These are phyloP conservation scores for Nematolebias whitei DNA, from an alignment of 2,113 vertebrate genomes.

Conservation along the genomic window DNA sequence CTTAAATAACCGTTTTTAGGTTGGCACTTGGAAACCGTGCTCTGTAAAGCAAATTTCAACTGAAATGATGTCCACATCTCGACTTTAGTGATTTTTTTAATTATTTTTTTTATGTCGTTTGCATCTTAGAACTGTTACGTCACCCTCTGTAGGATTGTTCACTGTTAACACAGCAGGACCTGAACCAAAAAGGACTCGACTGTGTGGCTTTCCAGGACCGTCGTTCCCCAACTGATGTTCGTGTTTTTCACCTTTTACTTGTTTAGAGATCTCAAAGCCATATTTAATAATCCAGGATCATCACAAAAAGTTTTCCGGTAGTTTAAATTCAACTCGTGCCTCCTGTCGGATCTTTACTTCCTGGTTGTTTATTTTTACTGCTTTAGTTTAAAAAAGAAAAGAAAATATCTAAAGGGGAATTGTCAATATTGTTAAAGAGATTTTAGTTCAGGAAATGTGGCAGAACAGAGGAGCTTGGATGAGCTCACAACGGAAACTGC, in stretches of 20 bases:
- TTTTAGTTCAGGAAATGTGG: slow-evolving; percentile 40
- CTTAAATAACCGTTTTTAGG: slow-evolving; percentile 36
- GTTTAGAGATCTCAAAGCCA: slow-evolving; percentile 61
- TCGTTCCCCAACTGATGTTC: slow-evolving; percentile 23
- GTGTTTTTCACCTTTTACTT: slow-evolving; percentile 25
- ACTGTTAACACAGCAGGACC: slow-evolving; percentile 22
- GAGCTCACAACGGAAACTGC: slow-evolving; percentile 67
- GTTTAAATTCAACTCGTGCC: slow-evolving; percentile 64
- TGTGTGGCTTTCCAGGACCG: slow-evolving; percentile 20
- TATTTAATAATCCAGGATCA: slow-evolving; percentile 58
- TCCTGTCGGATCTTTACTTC: slow-evolving; percentile 60
- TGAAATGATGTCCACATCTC: slow-evolving; percentile 26
- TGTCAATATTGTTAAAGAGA: slow-evolving; percentile 45
- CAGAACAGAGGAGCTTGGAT: slow-evolving; percentile 35
- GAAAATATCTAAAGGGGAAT: slow-evolving; percentile 31
- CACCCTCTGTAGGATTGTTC: background rate
- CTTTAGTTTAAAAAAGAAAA: slow-evolving; percentile 45
- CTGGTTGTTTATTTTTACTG: slow-evolving; percentile 45
- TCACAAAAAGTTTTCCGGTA: slow-evolving; percentile 25
- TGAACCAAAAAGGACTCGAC: slow-evolving; percentile 5
- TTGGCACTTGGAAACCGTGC: slow-evolving; percentile 23
- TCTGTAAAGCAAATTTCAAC: slow-evolving; percentile 18
- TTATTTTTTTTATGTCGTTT: slow-evolving; percentile 11
- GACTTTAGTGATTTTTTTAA: slow-evolving; percentile 16
- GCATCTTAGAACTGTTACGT: slow-evolving; percentile 8